Percentiles rank a stretch among this genome's conserved stretches.
Evolutionary conservation across 2,113 vertebrate species (phyloP).

Genomic region (Oxyruncus cristatus): DNA sequence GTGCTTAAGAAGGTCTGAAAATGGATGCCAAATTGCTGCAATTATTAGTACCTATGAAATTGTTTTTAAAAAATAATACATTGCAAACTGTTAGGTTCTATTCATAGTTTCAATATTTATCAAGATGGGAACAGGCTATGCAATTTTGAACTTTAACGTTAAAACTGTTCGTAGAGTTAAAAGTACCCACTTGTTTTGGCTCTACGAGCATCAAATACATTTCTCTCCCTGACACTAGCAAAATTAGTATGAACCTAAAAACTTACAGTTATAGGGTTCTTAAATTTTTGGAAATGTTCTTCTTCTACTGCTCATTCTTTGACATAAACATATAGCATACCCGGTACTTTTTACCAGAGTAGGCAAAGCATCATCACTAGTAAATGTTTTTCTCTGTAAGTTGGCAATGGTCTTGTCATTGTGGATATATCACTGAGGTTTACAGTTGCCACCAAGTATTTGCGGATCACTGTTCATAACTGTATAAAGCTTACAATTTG

Average conservation of each 20-base stretch:
- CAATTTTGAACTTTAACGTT: background rate
- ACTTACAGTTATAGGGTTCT: background rate
- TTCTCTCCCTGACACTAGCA: background rate
- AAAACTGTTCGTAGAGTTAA: background rate
- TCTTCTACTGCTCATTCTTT: background rate
- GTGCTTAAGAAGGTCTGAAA: background rate
- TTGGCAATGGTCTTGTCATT: background rate
- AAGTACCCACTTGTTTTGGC: background rate
- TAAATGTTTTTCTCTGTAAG: background rate
- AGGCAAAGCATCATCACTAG: background rate
- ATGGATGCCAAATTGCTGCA: background rate
- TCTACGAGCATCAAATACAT: background rate
- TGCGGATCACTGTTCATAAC: background rate
- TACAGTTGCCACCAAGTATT: background rate
- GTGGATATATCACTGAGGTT: background rate
- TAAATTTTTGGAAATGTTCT: background rate
- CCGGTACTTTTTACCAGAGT: background rate
- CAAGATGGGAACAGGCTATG: background rate
- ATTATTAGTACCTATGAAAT: background rate
- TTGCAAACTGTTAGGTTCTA: background rate
- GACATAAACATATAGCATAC: background rate
- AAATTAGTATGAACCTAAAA: background rate
- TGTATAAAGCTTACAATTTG: background rate
- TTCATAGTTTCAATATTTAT: background rate
- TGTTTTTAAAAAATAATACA: background rate